Percentiles rank a stretch among this genome's conserved stretches.
Evolutionary conservation across 2,888 invertebrate genomes (phyloP).

Genomic region (Dynastes tityus): DNA sequence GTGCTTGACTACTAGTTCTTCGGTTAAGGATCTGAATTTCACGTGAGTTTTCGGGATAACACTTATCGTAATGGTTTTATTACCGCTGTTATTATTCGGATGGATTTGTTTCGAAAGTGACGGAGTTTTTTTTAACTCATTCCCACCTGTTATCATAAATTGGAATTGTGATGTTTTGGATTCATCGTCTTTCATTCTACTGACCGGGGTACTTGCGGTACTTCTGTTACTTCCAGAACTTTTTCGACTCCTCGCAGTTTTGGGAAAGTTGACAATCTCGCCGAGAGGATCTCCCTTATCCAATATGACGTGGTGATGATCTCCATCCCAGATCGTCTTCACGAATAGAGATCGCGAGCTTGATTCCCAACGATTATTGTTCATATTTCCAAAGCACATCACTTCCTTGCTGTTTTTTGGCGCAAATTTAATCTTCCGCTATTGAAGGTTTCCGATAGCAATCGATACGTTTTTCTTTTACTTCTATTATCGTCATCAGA

Average conservation of each 20-base stretch:
- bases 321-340: conserved; percentile 80
- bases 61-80: conserved; percentile 57
- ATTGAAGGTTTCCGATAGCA: neutral
- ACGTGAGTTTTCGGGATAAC: conserved; percentile 57
- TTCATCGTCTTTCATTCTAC: conserved; percentile 43
- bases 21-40: conserved; percentile 58
- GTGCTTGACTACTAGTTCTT: conserved; percentile 56
- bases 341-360: conserved; percentile 74
- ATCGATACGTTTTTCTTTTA: conserved; percentile 33
- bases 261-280: conserved; percentile 32
- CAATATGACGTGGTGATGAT: conserved; percentile 79
- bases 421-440: neutral
- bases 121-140: conserved; percentile 28
- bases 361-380: conserved; percentile 72
- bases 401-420: conserved; percentile 4
- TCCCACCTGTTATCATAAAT: conserved; percentile 54
- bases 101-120: neutral
- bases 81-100: neutral
- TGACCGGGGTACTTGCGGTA: conserved; percentile 25
- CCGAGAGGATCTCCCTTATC: conserved; percentile 75
- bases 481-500: neutral
- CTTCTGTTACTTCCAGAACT: conserved; percentile 27
- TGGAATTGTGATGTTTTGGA: conserved; percentile 62
- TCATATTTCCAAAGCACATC: conserved; percentile 28
- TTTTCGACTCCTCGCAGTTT: conserved; percentile 37